Base-by-base conservation (phyloP, 2,888 invertebrate species). In the Drosophila recens region DNA sequence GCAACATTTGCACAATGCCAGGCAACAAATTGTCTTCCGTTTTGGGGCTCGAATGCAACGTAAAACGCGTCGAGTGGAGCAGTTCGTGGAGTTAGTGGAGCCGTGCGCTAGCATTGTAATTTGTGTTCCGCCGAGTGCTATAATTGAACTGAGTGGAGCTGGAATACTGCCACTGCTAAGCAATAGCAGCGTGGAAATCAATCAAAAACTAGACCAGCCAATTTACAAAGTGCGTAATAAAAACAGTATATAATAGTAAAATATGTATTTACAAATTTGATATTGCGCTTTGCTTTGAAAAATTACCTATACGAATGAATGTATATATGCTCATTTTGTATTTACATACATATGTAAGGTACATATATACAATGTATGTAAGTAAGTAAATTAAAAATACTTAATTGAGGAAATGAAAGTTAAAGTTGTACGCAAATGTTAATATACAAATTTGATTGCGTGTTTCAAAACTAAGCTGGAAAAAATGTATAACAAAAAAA, bases 11-110 rank as follows among this genome's bases (percentile, higher is more conserved):
- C 65, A 70, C 63, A 63, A 63, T 72, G 23, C 23, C 23, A 27
- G 23, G 23, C 23, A 27, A 27, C 27, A 27, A 27, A 27, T 5
- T 27, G 27, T 5, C 27, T 27, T 62, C 17, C 40, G 66, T 46
- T 65, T 78, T 75, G 73, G 88, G 87, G 75, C 82, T 80, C 74
- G 78, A 79, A 73, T 79, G 79, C 75, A 85, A 85, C 87, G 74
- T 75, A 51, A 68, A 72, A 49, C 67, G 65, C 67, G 58, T 45
- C 36, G 59, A 67, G 56, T 66, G 61, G 70, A 77, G 56, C 68
- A 80, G 67, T 80, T 72, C 76, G 66, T 83, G 72, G 69, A 81
- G 77, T 75, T 74, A 43, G 73, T 76, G 61, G 66, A 73, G 76
- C 76, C 73, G 76, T 73, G 58, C 73, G 70, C 65, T 63, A 68